Percentiles rank a stretch among this genome's conserved stretches.
Conservation (phyloP, 2,888 invertebrate species). For the Hermaeophaga mercurialis region DNA sequence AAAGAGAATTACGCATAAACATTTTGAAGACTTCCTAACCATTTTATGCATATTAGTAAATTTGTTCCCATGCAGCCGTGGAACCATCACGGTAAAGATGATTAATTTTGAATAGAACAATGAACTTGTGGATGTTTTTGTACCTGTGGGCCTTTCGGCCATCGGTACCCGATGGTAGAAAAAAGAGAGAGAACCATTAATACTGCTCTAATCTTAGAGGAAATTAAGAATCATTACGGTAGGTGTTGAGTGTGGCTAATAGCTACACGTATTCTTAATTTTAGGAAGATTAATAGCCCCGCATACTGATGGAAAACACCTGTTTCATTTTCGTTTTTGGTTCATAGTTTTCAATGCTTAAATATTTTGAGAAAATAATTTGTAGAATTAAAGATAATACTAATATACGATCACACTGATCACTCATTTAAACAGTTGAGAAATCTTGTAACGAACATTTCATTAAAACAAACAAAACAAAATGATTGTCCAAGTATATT, state of each 20-base stretch:
- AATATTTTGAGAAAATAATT: no score
- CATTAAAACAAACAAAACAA: no score
- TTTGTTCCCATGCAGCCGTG: slow-evolving; percentile 5
- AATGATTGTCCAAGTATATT: no score
- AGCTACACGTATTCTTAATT: slow-evolving; percentile 33
- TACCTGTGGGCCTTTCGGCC: slow-evolving; percentile 23
- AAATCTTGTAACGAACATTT: no score
- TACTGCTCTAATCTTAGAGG: slow-evolving; percentile 34
- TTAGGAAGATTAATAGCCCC: slow-evolving; percentile 34
- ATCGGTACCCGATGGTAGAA: not conserved
- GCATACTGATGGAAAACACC: slow-evolving; percentile 28
- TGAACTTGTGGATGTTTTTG: slow-evolving; percentile 12
- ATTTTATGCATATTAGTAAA: slow-evolving; percentile 12
- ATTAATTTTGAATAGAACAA: slow-evolving; percentile 20
- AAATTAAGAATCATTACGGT: slow-evolving; percentile 39
- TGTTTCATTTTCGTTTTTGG: no score
- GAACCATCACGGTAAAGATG: slow-evolving; percentile 8
- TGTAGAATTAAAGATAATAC: no score
- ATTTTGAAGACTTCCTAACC: no score
- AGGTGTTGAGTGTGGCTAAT: slow-evolving; percentile 40
- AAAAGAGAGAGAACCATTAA: slow-evolving; percentile 23
- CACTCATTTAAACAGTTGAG: no score
- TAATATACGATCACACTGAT: no score
- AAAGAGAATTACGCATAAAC: no score
- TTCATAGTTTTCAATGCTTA: no score